Percentiles rank a stretch among this genome's conserved stretches.
These are phyloP conservation scores for Megalops cyprinoides DNA, from an alignment of 2,797 vertebrate species.

Conservation along the genomic window DNA sequence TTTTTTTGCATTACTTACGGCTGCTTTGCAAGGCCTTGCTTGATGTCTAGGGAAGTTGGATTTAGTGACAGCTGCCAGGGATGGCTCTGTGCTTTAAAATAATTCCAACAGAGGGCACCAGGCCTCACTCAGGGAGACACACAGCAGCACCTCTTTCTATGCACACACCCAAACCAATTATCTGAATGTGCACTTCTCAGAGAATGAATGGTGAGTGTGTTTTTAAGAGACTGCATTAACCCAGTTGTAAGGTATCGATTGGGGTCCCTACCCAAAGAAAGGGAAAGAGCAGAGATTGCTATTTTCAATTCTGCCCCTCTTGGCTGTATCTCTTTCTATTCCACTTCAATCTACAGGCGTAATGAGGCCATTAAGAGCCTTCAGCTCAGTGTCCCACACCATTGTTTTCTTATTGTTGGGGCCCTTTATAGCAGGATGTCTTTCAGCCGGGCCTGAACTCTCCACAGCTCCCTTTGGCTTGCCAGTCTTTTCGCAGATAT, in stretches of 20 bases:
- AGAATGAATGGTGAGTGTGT: conserved; percentile 75
- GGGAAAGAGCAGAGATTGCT: conserved; percentile 70
- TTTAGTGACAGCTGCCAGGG: conserved; percentile 59
- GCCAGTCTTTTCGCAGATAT: conserved; percentile 16
- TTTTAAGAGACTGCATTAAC: conserved; percentile 80
- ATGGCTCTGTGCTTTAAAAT: conserved; percentile 52
- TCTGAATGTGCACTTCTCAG: conserved; percentile 74
- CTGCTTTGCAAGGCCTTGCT: not conserved
- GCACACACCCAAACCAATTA: conserved; percentile 79
- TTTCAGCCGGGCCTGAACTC: conserved; percentile 52
- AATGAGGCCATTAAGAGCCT: conserved; percentile 68
- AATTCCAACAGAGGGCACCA: conserved; percentile 70
- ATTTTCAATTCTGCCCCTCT: conserved; percentile 72
- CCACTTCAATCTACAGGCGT: conserved; percentile 71
- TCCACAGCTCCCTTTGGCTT: not conserved
- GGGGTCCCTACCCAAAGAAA: conserved; percentile 69
- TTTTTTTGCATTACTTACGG: not conserved
- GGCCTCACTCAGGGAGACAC: conserved; percentile 60
- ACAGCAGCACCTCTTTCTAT: conserved; percentile 65
- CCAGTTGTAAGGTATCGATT: conserved; percentile 80
- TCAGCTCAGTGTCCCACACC: conserved; percentile 58
- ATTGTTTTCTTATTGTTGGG: conserved; percentile 61
- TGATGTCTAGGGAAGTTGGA: conserved; percentile 50
- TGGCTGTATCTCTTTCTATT: conserved; percentile 68
- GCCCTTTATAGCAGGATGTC: conserved; percentile 53